Evolutionary conservation across 2,113 vertebrate species (phyloP), one percentile per base, ranked within the genome.

Genomic region (Paracanthobrama guichenoti): DNA sequence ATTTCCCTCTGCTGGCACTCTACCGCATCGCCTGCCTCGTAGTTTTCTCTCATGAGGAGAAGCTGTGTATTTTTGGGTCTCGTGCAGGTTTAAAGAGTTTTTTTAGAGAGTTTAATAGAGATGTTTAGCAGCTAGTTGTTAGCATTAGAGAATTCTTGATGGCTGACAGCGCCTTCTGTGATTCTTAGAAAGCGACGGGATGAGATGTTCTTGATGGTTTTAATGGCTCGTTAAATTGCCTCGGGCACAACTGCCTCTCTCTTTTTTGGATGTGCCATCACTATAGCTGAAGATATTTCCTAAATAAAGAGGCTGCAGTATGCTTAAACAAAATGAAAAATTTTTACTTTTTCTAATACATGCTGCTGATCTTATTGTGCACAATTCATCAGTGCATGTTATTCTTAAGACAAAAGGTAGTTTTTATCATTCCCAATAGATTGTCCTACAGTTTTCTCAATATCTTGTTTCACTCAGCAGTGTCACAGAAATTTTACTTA

Each of bases 1-100:
- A 87, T 90, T 87, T 88, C 88, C 88, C 88, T 89, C 87, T 89
- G 83, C 89, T 87, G 88, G 89, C 57, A 64, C 60, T 22, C 16
- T 31, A 60, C 79, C 44, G 87, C 69, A 87, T 86, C 84, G 79
- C 57, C 76, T 71, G 13, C n/a, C 46, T 78, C n/a, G 1, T 69
- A 18, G 3, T 46, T 35, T 60, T 50, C 59, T 13, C 48, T 83
- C 44, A 26, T 50, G 39, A 69, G 60, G 50, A 73, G 28, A 66
- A 46, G 75, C 62, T 35, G n/a, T 35, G 81, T 28, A 35, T 28
- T 44, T 66, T 66, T 64, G 24, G 28, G 31, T 69, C 31, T 60
- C 57, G 28, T 46, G 50, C 35, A 11, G 74, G 26, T 77, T 66
- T 66, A 66, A 71, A 35, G 8, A 48, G 18, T 35, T 31, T 39